phyloP scores from a whole-genome alignment of 92 coral and sea anemone genomes.

The Phenganax subtilis region DNA sequence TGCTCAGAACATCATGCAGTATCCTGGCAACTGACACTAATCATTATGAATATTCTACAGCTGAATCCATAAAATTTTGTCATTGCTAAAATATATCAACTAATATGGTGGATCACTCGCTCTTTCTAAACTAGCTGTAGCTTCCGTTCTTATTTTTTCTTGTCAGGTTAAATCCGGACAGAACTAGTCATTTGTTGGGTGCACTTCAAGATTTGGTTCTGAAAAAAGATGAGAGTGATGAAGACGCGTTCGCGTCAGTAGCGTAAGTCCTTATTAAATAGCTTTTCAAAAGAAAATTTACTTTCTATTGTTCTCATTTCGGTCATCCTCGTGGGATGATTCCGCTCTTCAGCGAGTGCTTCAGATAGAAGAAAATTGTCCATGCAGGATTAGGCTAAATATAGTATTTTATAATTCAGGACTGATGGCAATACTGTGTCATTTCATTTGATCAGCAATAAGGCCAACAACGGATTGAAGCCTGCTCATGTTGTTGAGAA shows the following conservation, averaged over 20 bases:
- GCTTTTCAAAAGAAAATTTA: not conserved
- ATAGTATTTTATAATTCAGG: slow-evolving; percentile 36
- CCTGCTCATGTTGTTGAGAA: slow-evolving; percentile 71
- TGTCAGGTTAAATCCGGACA: slow-evolving; percentile 13
- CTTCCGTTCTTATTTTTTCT: not conserved
- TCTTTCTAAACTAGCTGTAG: not conserved
- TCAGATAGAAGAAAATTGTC: not conserved
- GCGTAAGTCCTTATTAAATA: slow-evolving; percentile 5
- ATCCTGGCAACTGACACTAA: slow-evolving; percentile 19
- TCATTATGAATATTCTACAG: not conserved
- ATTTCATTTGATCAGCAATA: slow-evolving; percentile 57
- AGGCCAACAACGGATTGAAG: slow-evolving; percentile 48
- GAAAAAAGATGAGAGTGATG: not conserved
- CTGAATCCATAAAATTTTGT: not conserved
- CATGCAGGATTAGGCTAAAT: not conserved
- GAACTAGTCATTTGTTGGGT: slow-evolving; percentile 25
- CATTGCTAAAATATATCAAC: not conserved
- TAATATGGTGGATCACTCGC: not conserved
- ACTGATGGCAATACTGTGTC: slow-evolving; percentile 60
- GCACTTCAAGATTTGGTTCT: slow-evolving; percentile 27
- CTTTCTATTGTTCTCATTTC: not conserved
- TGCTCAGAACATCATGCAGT: slow-evolving; percentile 5
- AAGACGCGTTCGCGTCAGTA: slow-evolving; percentile 20
- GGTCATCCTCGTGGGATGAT: not conserved
- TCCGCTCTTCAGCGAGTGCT: not conserved